phyloP scores from a whole-genome alignment of 2,888 invertebrate genomes.

The Physocephala rufipes region DNA sequence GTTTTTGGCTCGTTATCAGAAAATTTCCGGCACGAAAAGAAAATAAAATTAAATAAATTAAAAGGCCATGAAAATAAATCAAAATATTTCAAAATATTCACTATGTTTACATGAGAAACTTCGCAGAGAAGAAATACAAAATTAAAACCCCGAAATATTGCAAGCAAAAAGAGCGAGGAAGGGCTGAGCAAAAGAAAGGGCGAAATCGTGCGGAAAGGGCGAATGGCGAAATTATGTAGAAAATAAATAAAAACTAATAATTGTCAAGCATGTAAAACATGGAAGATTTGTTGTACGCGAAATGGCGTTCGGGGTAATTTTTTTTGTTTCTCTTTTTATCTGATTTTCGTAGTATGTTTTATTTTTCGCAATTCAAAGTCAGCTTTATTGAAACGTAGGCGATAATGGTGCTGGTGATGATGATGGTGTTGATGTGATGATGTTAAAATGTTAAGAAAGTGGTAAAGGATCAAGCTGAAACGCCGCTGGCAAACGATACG shows the following conservation, averaged over 20 bases:
- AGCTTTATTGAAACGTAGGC: not conserved
- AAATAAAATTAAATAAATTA: not conserved
- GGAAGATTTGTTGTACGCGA: slow-evolving; percentile 30
- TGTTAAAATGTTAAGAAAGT: no score
- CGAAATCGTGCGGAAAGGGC: not conserved
- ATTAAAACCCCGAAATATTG: no score
- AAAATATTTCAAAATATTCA: slow-evolving; percentile 9
- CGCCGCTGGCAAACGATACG: slow-evolving; percentile 3
- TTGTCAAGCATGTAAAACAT: slow-evolving; percentile 37
- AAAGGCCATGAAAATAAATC: slow-evolving; percentile 8
- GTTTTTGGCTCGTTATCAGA: slow-evolving; percentile 33
- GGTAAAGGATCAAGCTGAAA: not conserved
- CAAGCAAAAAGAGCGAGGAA: not conserved
- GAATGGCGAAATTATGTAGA: not conserved
- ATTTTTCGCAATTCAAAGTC: not conserved
- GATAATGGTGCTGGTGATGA: not conserved
- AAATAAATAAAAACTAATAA: slow-evolving; percentile 35
- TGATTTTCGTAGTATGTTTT: no score
- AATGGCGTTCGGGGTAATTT: not conserved
- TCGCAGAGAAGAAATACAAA: no score
- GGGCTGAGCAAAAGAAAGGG: not conserved
- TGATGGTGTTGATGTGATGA: no score
- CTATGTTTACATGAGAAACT: slow-evolving; percentile 8
- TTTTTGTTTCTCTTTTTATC: not conserved
- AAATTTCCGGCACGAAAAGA: slow-evolving; percentile 1